A percentile compares a stretch with the other conserved stretches of the same genome.
phyloP scores from a whole-genome alignment of 1,140 invertebrate genomes.

The Ips typographus region DNA sequence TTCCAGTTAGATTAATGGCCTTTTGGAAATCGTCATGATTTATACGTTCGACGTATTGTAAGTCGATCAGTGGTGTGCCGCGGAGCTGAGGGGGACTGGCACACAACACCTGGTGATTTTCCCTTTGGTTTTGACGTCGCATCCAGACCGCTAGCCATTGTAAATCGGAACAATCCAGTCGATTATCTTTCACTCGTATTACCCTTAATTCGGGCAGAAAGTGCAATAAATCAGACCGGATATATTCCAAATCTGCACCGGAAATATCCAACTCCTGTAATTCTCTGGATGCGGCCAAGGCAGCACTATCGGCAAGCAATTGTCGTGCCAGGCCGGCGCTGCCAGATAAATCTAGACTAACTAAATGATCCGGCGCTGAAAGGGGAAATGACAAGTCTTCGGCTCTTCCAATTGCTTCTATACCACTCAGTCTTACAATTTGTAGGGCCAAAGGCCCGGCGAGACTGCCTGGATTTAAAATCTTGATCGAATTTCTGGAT shows the following conservation, averaged over 20 bases:
- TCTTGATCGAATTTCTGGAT: conserved; percentile 73
- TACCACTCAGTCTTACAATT: conserved; percentile 66
- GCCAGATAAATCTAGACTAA: conserved; percentile 70
- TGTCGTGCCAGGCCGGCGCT: conserved; percentile 70
- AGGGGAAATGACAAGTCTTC: conserved; percentile 69
- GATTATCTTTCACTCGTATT: conserved; percentile 62
- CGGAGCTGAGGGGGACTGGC: conserved; percentile 48
- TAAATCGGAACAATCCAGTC: conserved; percentile 64
- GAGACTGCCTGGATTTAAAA: conserved; percentile 66
- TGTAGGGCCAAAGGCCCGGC: conserved; percentile 65
- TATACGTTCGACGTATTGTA: conserved; percentile 45
- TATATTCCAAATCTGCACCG: conserved; percentile 60
- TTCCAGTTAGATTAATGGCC: conserved; percentile 31
- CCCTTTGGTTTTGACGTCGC: conserved; percentile 56
- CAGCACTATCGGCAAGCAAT: conserved; percentile 68
- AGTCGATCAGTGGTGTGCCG: conserved; percentile 52
- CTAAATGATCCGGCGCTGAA: conserved; percentile 66
- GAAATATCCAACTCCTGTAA: conserved; percentile 70
- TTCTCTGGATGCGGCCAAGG: conserved; percentile 67
- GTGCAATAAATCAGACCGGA: conserved; percentile 68
- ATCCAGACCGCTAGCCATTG: conserved; percentile 68
- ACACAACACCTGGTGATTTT: conserved; percentile 52
- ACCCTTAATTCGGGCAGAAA: conserved; percentile 68
- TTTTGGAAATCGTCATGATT: conserved; percentile 23
- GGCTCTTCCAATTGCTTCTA: conserved; percentile 61